Percentiles rank a stretch among this genome's conserved stretches.
phyloP scores from a whole-genome alignment of 2,888 invertebrate species.

The Ophion costatus region DNA sequence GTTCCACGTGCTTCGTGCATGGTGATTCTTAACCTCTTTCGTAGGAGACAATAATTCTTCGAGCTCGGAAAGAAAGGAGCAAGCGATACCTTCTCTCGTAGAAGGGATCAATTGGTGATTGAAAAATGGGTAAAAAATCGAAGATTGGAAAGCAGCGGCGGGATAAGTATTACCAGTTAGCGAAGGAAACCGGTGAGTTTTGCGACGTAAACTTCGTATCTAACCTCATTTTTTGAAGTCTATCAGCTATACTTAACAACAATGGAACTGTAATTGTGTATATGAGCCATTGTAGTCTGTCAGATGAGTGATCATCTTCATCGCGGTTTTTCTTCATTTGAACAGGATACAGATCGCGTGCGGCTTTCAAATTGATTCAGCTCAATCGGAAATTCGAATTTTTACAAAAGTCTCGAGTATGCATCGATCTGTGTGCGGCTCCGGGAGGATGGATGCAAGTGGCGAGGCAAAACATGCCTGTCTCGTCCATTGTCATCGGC shows the following conservation, averaged over 20 bases:
- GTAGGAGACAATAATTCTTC: conserved; percentile 1
- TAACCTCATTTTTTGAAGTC: conserved; percentile 30
- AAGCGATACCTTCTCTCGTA: conserved; percentile 28
- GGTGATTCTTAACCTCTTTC: conserved; percentile 21
- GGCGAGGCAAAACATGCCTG: conserved; percentile 98
- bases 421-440: conserved; percentile 99
- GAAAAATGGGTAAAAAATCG: conserved; percentile 95
- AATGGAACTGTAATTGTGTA: neutral
- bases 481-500: conserved; percentile 96
- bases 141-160: conserved; percentile 99
- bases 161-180: conserved; percentile 99
- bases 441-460: conserved; percentile 99
- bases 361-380: conserved; percentile 99
- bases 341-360: conserved; percentile 96
- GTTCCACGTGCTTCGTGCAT: conserved; percentile 32
- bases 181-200: conserved; percentile 96
- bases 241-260: too few species aligned
- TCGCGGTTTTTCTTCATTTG: neutral
- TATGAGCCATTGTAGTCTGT: too few species aligned
- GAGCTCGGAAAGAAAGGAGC: neutral
- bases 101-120: conserved; percentile 27
- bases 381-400: conserved; percentile 98
- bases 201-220: neutral
- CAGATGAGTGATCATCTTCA: neutral
- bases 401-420: conserved; percentile 97